Percentiles rank a stretch among this genome's conserved stretches.
These are phyloP conservation scores for Clitarchus hookeri DNA, from an alignment of 2,888 invertebrate genomes.

Conservation along the genomic window DNA sequence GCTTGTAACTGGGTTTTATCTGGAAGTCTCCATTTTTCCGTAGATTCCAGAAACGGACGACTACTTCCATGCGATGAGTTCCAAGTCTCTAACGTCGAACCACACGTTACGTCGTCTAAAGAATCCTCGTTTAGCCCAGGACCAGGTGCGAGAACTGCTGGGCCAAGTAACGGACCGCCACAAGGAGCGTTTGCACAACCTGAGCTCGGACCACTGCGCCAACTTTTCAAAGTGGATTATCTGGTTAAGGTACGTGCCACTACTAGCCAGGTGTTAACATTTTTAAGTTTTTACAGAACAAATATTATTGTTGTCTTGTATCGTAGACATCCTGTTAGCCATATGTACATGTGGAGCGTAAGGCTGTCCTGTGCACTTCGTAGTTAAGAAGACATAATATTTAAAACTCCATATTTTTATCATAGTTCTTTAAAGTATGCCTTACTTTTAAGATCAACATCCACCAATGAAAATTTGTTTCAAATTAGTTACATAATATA, in stretches of 20 bases:
- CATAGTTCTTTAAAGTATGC: too few species aligned
- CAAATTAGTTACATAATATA: too few species aligned
- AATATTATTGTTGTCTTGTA: too few species aligned
- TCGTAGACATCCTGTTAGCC: too few species aligned
- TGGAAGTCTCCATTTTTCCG: not conserved
- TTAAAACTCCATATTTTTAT: too few species aligned
- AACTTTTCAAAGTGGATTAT: conserved; percentile 75
- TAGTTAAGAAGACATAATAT: too few species aligned
- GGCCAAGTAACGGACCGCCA: conserved; percentile 55
- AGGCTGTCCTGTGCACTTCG: too few species aligned
- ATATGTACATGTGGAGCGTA: too few species aligned
- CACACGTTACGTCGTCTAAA: conserved; percentile 76
- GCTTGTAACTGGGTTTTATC: too few species aligned
- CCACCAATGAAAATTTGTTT: too few species aligned
- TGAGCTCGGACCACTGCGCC: conserved; percentile 62
- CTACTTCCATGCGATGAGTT: conserved; percentile 41
- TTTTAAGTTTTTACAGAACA: too few species aligned
- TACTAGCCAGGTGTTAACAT: not conserved
- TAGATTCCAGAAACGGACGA: conserved; percentile 43
- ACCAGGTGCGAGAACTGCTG: conserved; percentile 64
- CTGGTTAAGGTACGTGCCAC: conserved; percentile 53
- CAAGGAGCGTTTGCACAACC: conserved; percentile 59
- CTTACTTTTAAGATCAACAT: too few species aligned
- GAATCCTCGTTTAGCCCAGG: conserved; percentile 71
- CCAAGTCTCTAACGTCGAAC: conserved; percentile 69